Percentiles rank a stretch among this genome's conserved stretches.
These are phyloP conservation scores for Seira sanloemensis DNA, from an alignment of 2,888 invertebrate genomes.

Conservation along the genomic window DNA sequence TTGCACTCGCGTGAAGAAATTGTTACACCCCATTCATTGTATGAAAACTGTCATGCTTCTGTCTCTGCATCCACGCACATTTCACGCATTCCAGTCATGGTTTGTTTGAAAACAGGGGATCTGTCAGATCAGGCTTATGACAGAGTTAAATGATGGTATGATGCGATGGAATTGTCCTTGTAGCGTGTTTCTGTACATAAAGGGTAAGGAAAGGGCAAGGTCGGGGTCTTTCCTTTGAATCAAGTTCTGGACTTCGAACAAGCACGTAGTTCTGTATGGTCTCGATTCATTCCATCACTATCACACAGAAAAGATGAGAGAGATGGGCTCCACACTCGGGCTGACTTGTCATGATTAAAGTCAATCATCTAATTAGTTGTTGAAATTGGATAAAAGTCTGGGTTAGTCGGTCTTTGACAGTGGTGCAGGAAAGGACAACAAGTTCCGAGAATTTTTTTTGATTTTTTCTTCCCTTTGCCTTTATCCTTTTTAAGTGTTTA, in stretches of 20 bases:
- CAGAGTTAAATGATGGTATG: not conserved
- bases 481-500: constrained; percentile 5
- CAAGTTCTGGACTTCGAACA: not conserved
- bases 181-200: constrained; percentile 6
- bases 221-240: constrained; percentile 28
- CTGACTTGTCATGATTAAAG: not conserved
- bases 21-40: constrained; percentile 16
- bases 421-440: not conserved
- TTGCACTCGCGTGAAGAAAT: constrained; percentile 1
- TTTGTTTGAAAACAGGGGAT: not conserved
- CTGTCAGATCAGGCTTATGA: not conserved
- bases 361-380: not conserved
- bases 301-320: not conserved
- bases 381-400: not conserved
- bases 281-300: too few relatives aligned
- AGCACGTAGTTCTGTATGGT: not conserved
- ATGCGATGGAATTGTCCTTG: constrained; percentile 13
- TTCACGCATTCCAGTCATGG: constrained; percentile 29
- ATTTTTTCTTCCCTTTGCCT: not conserved
- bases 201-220: constrained; percentile 42
- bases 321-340: not conserved
- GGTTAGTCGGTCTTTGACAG: not conserved
- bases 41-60: not conserved
- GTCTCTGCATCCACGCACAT: constrained; percentile 11
- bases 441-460: constrained; percentile 5